Conservation (phyloP, 2,888 invertebrate genomes). For the Drosophila leonis region DNA sequence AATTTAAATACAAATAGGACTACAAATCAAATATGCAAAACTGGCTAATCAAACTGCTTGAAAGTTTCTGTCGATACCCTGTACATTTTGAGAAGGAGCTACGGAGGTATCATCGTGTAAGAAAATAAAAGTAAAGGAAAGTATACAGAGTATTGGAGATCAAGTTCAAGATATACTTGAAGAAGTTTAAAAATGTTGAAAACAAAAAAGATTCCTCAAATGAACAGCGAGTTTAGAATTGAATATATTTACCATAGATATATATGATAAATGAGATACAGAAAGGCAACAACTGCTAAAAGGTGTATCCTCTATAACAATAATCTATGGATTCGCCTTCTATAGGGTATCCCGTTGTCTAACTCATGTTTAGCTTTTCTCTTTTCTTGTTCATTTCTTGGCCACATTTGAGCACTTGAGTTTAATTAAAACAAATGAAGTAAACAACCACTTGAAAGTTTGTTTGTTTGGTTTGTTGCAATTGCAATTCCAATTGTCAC, state of each 20-base stretch:
- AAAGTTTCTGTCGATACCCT: slow-evolving; percentile 15
- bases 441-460: slow-evolving; percentile 58
- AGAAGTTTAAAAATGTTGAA: too few species aligned
- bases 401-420: slow-evolving; percentile 17
- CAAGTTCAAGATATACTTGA: too few species aligned
- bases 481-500: slow-evolving; percentile 50
- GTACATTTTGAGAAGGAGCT: background rate
- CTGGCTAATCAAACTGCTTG: slow-evolving; percentile 36
- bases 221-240: too few species aligned
- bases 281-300: too few species aligned
- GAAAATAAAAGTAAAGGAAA: background rate
- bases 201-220: too few species aligned
- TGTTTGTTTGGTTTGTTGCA: slow-evolving; percentile 43
- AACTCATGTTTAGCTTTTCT: background rate
- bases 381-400: slow-evolving; percentile 30
- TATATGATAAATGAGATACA: too few species aligned
- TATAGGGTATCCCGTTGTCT: slow-evolving; percentile 2
- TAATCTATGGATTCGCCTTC: too few species aligned
- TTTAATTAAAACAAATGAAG: slow-evolving; percentile 67
- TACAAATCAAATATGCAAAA: slow-evolving; percentile 55
- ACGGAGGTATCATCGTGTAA: background rate
- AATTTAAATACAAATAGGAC: slow-evolving; percentile 34
- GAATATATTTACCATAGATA: too few species aligned
- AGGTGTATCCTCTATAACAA: too few species aligned
- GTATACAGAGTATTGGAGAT: too few species aligned